Evolutionary conservation across 2,797 vertebrate genomes (phyloP).

Genomic region (Melanotaenia trifasciata): DNA sequence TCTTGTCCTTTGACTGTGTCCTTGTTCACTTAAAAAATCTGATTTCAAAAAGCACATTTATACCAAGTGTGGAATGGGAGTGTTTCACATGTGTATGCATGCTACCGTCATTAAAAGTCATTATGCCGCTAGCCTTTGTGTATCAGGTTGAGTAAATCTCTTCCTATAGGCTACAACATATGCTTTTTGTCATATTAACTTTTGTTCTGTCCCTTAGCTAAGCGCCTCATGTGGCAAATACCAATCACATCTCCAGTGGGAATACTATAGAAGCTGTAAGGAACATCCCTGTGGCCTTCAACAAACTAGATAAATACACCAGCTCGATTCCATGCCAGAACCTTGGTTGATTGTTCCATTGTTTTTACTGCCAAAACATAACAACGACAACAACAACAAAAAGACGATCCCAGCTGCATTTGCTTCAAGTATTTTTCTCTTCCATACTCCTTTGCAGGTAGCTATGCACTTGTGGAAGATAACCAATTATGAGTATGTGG

Average conservation of each 20-base stretch:
- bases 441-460: background rate
- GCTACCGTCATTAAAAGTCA: background rate
- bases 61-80: no score
- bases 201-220: background rate
- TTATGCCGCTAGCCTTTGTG: background rate
- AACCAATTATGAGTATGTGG: background rate
- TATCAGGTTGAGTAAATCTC: background rate
- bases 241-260: constrained; percentile 6
- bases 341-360: constrained; percentile 8
- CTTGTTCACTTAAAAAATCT: no score
- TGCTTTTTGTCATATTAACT: background rate
- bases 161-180: background rate
- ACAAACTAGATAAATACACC: constrained; percentile 15
- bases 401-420: background rate
- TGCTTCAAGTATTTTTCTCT: background rate
- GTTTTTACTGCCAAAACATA: constrained; percentile 1
- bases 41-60: no score
- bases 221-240: background rate
- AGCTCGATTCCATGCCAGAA: constrained; percentile 13
- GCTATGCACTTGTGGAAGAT: background rate
- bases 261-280: background rate
- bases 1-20: no score
- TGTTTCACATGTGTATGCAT: no score
- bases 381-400: background rate
- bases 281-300: background rate